These are phyloP conservation scores for Abramis brama DNA, from an alignment of 2,113 vertebrate genomes.

Conservation along the genomic window DNA sequence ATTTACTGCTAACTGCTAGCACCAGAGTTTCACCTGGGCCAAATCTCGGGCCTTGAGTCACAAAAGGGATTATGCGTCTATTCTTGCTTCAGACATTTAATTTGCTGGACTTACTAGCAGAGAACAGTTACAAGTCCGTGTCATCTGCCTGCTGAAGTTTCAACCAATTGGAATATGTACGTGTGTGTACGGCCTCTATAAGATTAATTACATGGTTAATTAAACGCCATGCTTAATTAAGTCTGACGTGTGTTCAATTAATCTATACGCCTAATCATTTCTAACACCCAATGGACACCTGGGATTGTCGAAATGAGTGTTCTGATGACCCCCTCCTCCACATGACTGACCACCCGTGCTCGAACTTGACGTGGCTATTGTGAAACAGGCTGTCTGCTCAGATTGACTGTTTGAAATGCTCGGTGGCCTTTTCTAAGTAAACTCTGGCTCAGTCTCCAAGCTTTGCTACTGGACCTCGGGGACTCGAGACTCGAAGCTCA, in stretches of 20 bases:
- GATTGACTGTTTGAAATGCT: conserved; percentile 45
- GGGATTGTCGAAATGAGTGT: conserved; percentile 52
- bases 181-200: conserved; percentile 70
- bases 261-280: conserved; percentile 80
- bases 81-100: conserved; percentile 38
- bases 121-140: conserved; percentile 26
- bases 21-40: conserved; percentile 32
- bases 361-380: conserved; percentile 1
- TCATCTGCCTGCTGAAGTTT: conserved; percentile 50
- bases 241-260: conserved; percentile 81
- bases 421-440: conserved; percentile 25
- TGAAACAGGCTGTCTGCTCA: conserved; percentile 60
- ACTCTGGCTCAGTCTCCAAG: conserved; percentile 7
- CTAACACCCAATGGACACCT: conserved; percentile 77
- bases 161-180: conserved; percentile 44
- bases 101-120: conserved; percentile 32
- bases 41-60: conserved; percentile 9
- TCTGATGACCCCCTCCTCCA: conserved; percentile 33
- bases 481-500: conserved; percentile 35
- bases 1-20: conserved; percentile 24
- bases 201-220: conserved; percentile 83
- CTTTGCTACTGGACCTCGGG: conserved; percentile 25
- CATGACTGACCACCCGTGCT: conserved; percentile 31
- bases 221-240: conserved; percentile 82
- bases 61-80: conserved; percentile 35